Evolutionary conservation across 2,113 vertebrate species (phyloP), one percentile per base, ranked within the genome.

Genomic region (Atrichornis clamosus): DNA sequence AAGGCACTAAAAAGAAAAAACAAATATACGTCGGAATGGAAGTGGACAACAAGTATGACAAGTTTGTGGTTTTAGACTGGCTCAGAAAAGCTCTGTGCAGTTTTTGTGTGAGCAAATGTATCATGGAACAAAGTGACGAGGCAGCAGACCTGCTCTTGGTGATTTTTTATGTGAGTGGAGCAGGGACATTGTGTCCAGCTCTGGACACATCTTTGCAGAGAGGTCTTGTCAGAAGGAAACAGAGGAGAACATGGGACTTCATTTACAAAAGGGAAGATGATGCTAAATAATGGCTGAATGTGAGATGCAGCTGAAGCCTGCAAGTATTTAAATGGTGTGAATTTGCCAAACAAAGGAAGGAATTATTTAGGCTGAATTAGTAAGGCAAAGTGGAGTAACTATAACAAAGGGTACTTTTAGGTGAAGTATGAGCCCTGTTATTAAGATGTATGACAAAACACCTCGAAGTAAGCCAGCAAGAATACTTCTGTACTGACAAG

Each of bases 21-120:
- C 83, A 95, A 96, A 91, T 42, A 52, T n/a, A 16, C 10, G 30
- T 74, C 90, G 72, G 82, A 86, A 74, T 63, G 69, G 86, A 86
- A 92, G 77, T 74, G 73, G 93, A 95, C 94, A 94, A 91, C 93
- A 89, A 95, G 95, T 95, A 94, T 4, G 28, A 95, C 92, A 75
- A 96, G 95, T 96, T 93, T 96, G 96, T 88, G 91, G 88, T 90
- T 39, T 77, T 88, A 24, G 23, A 75, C 83, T 84, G 79, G 70
- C 76, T 94, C 60, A 78, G 85, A 68, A 92, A 56, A 83, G 55
- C 55, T 70, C 78, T 65, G 16, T 85, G 55, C 67, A 59, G 82
- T 46, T 74, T 78, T 84, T 84, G 52, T 85, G 80, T 56, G 80
- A 80, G 73, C 47, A 95, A 56, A 90, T 44, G 22, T 84, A 30